Evolutionary conservation across 2,113 vertebrate genomes (phyloP).

Genomic region (Catagonus wagneri): DNA sequence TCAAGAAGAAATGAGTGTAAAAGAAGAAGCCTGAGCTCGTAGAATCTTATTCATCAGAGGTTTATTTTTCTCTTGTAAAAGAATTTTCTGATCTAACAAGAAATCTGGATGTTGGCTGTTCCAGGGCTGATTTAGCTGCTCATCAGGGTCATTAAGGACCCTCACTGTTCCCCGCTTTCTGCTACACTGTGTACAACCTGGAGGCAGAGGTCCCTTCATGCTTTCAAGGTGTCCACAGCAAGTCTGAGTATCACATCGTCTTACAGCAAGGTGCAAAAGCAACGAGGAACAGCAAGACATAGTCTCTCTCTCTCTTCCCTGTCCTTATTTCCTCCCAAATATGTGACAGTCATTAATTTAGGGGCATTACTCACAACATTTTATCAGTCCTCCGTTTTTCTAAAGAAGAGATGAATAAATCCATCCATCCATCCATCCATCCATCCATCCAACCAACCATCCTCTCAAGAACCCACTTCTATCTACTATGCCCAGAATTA

Average conservation of each 20-base stretch:
- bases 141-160: neutral
- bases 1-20: neutral
- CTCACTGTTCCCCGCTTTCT: neutral
- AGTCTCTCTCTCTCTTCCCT: accelerated
- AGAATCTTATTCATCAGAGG: neutral
- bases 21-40: neutral
- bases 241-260: neutral
- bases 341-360: neutral
- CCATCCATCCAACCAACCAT: neutral
- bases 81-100: neutral
- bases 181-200: accelerated
- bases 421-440: neutral
- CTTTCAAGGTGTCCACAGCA: neutral
- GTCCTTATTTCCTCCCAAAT: neutral
- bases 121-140: neutral
- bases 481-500: neutral
- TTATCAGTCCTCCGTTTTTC: neutral
- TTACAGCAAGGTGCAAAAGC: neutral
- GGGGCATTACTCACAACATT: neutral
- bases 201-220: accelerated
- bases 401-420: neutral
- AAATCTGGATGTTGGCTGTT: neutral
- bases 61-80: neutral
- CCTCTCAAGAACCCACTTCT: neutral
- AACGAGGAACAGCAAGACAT: neutral